Conservation (phyloP, 2,113 vertebrate genomes). For the Candoia aspera region DNA sequence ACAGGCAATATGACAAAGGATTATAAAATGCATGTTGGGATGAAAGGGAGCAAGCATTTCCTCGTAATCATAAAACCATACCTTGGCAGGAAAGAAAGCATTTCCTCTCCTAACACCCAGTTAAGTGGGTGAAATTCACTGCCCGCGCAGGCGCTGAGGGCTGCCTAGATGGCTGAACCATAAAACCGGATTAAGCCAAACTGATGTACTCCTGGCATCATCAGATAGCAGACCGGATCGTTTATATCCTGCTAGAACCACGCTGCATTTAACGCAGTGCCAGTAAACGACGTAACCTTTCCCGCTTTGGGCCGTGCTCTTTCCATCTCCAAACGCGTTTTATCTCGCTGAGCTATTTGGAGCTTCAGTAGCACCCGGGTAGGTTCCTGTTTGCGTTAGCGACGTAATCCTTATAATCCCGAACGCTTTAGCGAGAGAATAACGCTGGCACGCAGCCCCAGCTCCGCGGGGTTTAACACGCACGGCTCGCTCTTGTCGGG, state of each 20-base stretch:
- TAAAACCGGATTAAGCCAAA: background rate
- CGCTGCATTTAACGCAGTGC: background rate
- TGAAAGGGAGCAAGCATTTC: background rate
- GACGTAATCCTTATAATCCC: conserved; percentile 21
- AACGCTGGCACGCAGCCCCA: background rate
- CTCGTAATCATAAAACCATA: background rate
- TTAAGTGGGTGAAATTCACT: background rate
- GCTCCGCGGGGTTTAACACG: conserved; percentile 16
- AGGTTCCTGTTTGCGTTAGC: background rate
- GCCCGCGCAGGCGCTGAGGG: background rate
- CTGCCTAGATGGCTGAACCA: too few relatives aligned
- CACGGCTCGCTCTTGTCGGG: conserved; percentile 8
- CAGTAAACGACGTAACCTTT: background rate
- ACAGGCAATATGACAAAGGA: background rate
- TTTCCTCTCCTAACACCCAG: background rate
- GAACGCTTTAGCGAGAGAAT: conserved; percentile 4
- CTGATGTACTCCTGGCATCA: background rate
- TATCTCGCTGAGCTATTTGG: background rate
- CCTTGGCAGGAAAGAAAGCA: background rate
- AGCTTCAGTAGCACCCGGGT: background rate
- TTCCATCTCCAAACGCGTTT: background rate
- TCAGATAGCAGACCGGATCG: background rate
- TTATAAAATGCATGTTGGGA: background rate
- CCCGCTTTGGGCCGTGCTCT: background rate
- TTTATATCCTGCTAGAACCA: background rate